phyloP scores from a whole-genome alignment of 2,888 invertebrate species.

The Oligia latruncula region DNA sequence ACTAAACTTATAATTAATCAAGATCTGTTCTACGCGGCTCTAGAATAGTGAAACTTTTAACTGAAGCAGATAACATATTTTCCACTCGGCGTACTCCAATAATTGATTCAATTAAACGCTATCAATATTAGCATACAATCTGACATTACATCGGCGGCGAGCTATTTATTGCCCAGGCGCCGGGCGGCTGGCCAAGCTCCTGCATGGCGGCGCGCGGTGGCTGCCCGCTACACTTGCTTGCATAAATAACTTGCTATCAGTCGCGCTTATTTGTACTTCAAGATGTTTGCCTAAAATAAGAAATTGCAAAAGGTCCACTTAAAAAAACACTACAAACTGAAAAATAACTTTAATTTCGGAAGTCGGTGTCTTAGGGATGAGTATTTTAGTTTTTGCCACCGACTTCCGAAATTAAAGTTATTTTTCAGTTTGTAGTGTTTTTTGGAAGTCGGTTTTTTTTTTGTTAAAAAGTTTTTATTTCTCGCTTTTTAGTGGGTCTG shows the following conservation, averaged over 20 bases:
- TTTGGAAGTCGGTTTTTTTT: no score
- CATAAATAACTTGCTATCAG: constrained; percentile 48
- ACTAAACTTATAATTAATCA: not conserved
- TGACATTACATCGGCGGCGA: constrained; percentile 36
- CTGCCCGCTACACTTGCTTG: constrained; percentile 41
- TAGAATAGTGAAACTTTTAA: constrained; percentile 42
- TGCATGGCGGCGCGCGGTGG: not conserved
- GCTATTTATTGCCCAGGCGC: constrained; percentile 19
- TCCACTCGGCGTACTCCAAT: constrained; percentile 36
- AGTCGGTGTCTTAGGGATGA: no score
- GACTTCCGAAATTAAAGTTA: no score
- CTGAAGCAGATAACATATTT: constrained; percentile 44
- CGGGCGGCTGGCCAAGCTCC: constrained; percentile 39
- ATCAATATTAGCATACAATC: constrained; percentile 58
- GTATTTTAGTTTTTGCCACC: no score
- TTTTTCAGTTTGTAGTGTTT: no score
- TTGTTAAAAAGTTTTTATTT: no score
- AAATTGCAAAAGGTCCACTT: constrained; percentile 20
- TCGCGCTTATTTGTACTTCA: constrained; percentile 48
- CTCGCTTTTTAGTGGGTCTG: no score
- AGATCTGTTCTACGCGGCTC: not conserved
- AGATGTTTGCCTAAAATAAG: not conserved
- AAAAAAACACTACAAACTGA: no score
- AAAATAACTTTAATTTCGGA: no score
- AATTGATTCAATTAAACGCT: constrained; percentile 61